Evolutionary conservation across 2,888 invertebrate species (phyloP), one percentile per base, ranked within the genome.

Genomic region (Galeopsomyia nigrocyanea): DNA sequence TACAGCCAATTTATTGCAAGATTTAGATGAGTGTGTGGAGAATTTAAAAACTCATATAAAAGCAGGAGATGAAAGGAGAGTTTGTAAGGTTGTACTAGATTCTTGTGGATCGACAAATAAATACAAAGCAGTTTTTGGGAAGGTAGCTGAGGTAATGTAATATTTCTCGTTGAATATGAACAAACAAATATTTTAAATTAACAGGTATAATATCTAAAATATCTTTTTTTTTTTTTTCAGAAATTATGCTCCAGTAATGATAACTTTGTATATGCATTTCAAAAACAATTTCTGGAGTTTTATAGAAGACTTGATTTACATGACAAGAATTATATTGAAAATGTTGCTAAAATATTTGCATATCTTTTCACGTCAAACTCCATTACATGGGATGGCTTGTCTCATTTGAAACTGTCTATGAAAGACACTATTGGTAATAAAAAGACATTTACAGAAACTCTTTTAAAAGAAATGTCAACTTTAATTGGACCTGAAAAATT

Each of bases 371-470:
- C 46, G 31, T 22, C 62, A 46, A 47, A 75, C 58, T 62, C 63
- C 13, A 66, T 75, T 50, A 58, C 75, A 2, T 72, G 71, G 72
- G 51, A 72, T 14, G 26, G 68, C 55, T 16, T 75, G 10, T 71
- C 65, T 21, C 9, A 46, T 31, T 16, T 72, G 13, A 69, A 60
- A 60, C 53, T 75, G 26, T 58, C 58, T 47, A 69, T 67, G 50
- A 72, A 63, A 51, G 68, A 68, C 13, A 47, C 50, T 2, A 53
- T 50, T 3, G 31, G 5, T 19, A 16, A 61, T 0, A 66, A 75
- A 69, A 69, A 64, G 26, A 72, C 49, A 58, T 72, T 75, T 61
- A 68, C 72, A 21, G 62, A 62, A 51, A 66, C 69, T 55, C 63
- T 72, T 55, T 49, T 75, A 26, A 21, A 26, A 47, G 72, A 75